Base-by-base conservation (phyloP, 2,888 invertebrate genomes). In the Desoria tigrina region DNA sequence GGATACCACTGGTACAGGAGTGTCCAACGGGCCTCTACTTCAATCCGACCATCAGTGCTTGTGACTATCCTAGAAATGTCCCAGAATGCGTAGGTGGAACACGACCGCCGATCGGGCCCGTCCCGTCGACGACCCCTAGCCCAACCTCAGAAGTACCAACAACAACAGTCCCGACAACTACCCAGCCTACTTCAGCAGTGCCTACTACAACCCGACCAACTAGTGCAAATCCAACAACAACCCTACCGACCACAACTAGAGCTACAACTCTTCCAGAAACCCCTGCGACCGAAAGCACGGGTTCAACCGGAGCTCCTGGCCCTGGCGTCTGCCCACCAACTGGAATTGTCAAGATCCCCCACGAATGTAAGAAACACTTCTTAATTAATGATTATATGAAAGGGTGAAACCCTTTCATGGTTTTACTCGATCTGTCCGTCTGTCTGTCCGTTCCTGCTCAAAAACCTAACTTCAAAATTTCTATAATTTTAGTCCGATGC, bases 181-280 rank as follows among this genome's bases (percentile, higher is more conserved):
- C 32, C 4, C 32, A 11, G 3, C n/a, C 45, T 24, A 49, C 45
- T 26, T 42, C 45, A 24, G 24, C 58, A n/a, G 23, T 39, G n/a
- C 21, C 56, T 3, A 1, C 56, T n/a, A 56, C 56, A 32, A 32
- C 32, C 32, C 32, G 32, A 61, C 61, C 45, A n/a, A n/a, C n/a
- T n/a, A n/a, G n/a, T n/a, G n/a, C n/a, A n/a, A n/a, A n/a, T n/a
- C n/a, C 45, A n/a, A 60, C 71, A 18, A 54, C 59, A 28, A 79
- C 79, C 73, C 80, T 80, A 28, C 79, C 80, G 9, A 54, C 68
- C 42, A 60, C 72, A 42, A 78, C 79, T 68, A 79, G n/a, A n/a
- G n/a, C 80, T 16, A 50, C 68, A 37, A 42, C 57, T 26, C 39
- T 42, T 26, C 21, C 21, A 21, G 80, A 77, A 67, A 78, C 79